Percentiles rank a stretch among this genome's conserved stretches.
phyloP scores from a whole-genome alignment of 2,888 invertebrate species.

The Drosophila atroscutellata region DNA sequence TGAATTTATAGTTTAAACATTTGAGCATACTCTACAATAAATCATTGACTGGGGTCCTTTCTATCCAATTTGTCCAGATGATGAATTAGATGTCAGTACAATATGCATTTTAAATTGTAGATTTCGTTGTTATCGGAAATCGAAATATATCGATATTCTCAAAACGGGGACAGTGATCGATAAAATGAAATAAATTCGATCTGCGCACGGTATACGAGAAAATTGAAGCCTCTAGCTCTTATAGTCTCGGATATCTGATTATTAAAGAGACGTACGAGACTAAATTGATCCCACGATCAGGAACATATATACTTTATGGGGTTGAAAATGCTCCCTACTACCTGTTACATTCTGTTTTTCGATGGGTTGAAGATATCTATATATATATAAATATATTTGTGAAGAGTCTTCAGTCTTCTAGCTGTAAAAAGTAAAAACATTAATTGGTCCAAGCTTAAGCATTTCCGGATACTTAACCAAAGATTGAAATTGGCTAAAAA shows the following conservation, averaged over 20 bases:
- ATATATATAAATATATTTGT: too few relatives aligned
- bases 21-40: neutral
- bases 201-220: neutral
- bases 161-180: fast-evolving
- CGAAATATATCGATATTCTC: too few relatives aligned
- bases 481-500: neutral
- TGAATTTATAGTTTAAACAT: neutral
- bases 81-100: fast-evolving
- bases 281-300: too few relatives aligned
- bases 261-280: too few relatives aligned
- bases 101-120: too few relatives aligned
- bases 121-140: fast-evolving
- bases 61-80: neutral
- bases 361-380: too few relatives aligned
- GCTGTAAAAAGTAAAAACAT: neutral
- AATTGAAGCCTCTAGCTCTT: fast-evolving
- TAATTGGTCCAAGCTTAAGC: neutral
- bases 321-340: too few relatives aligned
- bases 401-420: too few relatives aligned
- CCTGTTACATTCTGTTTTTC: too few relatives aligned
- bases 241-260: too few relatives aligned
- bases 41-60: neutral
- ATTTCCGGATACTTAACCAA: neutral
- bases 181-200: too few relatives aligned
- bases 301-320: too few relatives aligned